phyloP scores from a whole-genome alignment of 2,113 vertebrate genomes.

The Cnemophilus loriae region DNA sequence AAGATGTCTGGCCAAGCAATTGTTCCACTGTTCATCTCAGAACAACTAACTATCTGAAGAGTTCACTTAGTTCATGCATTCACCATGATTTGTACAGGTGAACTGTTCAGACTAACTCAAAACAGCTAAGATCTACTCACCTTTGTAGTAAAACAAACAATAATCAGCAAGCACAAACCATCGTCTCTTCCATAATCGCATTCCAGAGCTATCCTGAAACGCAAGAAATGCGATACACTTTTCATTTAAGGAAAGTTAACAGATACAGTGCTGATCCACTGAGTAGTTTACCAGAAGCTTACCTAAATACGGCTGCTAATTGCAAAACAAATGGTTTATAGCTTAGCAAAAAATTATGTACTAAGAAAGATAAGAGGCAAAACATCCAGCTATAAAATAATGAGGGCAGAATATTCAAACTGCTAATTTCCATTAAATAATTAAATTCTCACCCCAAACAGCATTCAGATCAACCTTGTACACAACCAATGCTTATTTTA shows the following conservation, averaged over 20 bases:
- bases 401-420: neutral
- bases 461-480: neutral
- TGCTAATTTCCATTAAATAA: constrained; percentile 17
- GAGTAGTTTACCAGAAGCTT: neutral
- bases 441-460: neutral
- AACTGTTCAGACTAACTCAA: neutral
- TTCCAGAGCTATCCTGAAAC: constrained; percentile 96
- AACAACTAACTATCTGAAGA: neutral
- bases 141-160: constrained; percentile 99
- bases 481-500: neutral
- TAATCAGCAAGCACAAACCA: constrained; percentile 98
- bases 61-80: neutral
- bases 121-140: constrained; percentile 73
- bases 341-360: neutral
- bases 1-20: neutral
- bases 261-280: neutral
- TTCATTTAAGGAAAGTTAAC: neutral
- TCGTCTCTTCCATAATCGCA: constrained; percentile 96
- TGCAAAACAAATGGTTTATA: neutral
- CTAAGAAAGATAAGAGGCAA: neutral
- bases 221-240: neutral
- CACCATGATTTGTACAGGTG: neutral
- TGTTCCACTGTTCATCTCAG: neutral
- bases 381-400: neutral
- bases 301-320: neutral